phyloP scores from a whole-genome alignment of 2,113 vertebrate species.

The Cygnus buccinator region DNA sequence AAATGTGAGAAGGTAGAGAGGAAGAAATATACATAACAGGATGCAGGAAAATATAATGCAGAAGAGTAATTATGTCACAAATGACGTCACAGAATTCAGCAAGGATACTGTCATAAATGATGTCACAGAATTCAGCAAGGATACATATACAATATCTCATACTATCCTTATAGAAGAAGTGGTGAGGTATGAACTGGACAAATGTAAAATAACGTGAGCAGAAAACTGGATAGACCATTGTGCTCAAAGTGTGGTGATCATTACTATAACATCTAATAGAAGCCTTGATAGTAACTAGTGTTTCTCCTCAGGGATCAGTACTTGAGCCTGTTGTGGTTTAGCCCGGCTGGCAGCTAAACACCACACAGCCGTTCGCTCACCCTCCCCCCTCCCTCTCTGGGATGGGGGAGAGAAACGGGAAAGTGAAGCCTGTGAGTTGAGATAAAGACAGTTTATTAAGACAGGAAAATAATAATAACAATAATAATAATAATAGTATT shows the following conservation, averaged over 20 bases:
- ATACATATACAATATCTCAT: background rate
- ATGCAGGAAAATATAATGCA: background rate
- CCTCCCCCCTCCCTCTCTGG: too few species aligned
- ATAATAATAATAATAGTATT: too few species aligned
- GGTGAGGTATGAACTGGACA: background rate
- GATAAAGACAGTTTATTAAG: too few species aligned
- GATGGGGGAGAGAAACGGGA: too few species aligned
- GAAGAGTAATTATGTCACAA: background rate
- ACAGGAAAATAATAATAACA: too few species aligned
- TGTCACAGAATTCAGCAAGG: rapidly evolving
- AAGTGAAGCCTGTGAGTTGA: too few species aligned
- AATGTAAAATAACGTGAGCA: background rate
- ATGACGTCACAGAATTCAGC: rapidly evolving
- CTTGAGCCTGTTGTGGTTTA: background rate
- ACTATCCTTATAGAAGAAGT: background rate
- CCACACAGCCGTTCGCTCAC: too few species aligned
- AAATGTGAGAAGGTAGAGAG: background rate
- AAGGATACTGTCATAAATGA: background rate
- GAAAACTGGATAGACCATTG: rapidly evolving
- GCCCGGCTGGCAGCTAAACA: too few species aligned
- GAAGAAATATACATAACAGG: background rate
- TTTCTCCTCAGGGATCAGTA: background rate
- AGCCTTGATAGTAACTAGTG: background rate
- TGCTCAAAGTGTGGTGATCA: background rate
- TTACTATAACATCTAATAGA: background rate